Conservation (phyloP, 1,140 invertebrate species). For the Rhopalosiphum maidis region DNA sequence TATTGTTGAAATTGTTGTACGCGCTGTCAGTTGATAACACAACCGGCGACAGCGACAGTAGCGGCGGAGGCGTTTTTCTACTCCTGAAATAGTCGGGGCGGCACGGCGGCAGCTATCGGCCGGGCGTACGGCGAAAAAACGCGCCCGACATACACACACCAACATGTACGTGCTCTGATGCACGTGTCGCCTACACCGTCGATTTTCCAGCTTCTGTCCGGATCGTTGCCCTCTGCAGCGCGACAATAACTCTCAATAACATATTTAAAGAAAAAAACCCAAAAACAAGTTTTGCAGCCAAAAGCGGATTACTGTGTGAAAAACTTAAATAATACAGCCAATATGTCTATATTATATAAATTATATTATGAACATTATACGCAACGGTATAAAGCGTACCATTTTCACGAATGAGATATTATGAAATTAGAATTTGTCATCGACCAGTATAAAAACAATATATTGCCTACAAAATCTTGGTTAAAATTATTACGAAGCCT, state of each 20-base stretch:
- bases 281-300: neutral
- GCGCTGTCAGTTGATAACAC: neutral
- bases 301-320: neutral
- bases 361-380: neutral
- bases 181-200: neutral
- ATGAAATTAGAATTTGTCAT: neutral
- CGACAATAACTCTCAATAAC: conserved; percentile 18
- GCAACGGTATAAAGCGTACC: neutral
- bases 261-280: neutral
- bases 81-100: conserved; percentile 27
- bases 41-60: neutral
- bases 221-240: conserved; percentile 14
- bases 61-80: neutral
- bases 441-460: neutral
- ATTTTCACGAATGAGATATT: neutral
- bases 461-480: neutral
- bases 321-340: neutral
- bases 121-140: neutral
- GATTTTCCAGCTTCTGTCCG: neutral
- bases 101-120: neutral
- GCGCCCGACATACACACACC: neutral
- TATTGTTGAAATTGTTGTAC: neutral
- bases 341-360: neutral
- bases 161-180: neutral
- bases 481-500: neutral